A percentile compares a stretch with the other conserved stretches of the same genome.
phyloP scores from a whole-genome alignment of 2,797 vertebrate species.

The Cirrhinus mrigala region DNA sequence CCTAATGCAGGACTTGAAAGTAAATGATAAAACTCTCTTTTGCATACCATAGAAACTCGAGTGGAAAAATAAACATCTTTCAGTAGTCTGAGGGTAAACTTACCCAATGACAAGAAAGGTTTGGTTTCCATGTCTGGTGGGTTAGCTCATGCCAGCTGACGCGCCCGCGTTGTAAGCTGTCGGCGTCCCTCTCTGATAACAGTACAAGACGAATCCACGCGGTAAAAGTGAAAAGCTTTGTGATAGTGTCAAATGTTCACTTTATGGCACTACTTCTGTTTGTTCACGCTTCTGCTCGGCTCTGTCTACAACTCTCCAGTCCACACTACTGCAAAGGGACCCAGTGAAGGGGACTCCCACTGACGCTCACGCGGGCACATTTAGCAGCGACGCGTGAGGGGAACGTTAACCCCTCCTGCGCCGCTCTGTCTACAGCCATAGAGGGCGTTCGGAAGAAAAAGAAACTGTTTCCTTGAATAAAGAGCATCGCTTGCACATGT shows the following conservation, averaged over 20 bases:
- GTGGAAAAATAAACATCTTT: slow-evolving; percentile 29
- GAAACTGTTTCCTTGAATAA: not conserved
- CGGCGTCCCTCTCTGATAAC: slow-evolving; percentile 51
- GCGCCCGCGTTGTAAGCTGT: slow-evolving; percentile 69
- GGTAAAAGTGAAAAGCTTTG: slow-evolving; percentile 68
- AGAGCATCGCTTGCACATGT: not conserved
- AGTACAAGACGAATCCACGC: slow-evolving; percentile 63
- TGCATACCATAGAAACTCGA: not conserved
- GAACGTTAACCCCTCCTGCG: slow-evolving; percentile 49
- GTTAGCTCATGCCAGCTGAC: slow-evolving; percentile 90
- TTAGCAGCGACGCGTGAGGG: slow-evolving; percentile 65
- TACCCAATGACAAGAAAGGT: slow-evolving; percentile 95
- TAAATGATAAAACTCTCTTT: not conserved
- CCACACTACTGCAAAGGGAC: slow-evolving; percentile 81
- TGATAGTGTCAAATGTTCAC: slow-evolving; percentile 69
- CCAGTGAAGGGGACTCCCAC: slow-evolving; percentile 79
- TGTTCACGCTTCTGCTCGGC: slow-evolving; percentile 70
- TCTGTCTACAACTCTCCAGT: slow-evolving; percentile 63
- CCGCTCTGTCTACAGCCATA: not conserved
- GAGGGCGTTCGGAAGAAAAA: not conserved
- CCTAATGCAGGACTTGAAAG: not conserved
- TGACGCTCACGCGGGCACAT: slow-evolving; percentile 65
- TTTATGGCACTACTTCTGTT: slow-evolving; percentile 74
- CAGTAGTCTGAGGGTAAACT: slow-evolving; percentile 73
- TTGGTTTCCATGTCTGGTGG: slow-evolving; percentile 92